Conservation (phyloP, 2,113 vertebrate species). For the Dipodomys spectabilis region DNA sequence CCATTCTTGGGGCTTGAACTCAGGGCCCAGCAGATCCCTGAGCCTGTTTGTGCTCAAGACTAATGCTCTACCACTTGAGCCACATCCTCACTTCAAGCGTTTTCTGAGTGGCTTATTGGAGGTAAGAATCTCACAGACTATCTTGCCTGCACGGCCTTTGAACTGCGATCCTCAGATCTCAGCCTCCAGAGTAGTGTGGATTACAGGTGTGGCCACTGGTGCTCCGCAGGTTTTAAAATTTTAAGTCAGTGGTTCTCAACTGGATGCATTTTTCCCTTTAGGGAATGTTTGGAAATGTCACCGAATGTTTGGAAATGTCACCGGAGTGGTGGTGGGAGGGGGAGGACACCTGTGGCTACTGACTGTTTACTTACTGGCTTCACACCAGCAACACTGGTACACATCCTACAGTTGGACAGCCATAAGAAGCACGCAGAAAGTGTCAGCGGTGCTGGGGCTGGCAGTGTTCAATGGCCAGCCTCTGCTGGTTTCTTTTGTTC, state of each 20-base stretch:
- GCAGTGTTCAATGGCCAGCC: background rate
- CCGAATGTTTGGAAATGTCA: background rate
- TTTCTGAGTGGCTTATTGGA: too few relatives aligned
- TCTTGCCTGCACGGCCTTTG: too few relatives aligned
- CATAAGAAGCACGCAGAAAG: background rate
- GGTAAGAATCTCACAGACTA: too few relatives aligned
- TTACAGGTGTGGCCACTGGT: too few relatives aligned
- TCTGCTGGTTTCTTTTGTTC: background rate
- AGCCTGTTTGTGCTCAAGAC: too few relatives aligned
- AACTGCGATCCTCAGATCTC: too few relatives aligned
- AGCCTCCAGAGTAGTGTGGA: too few relatives aligned
- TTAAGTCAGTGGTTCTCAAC: background rate
- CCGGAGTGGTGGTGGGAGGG: background rate
- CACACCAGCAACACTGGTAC: conserved; percentile 5
- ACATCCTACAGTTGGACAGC: background rate
- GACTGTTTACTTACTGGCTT: background rate
- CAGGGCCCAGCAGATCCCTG: too few relatives aligned
- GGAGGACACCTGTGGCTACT: background rate
- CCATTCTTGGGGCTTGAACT: too few relatives aligned
- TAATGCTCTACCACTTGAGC: too few relatives aligned
- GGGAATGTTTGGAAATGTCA: background rate
- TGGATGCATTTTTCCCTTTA: background rate
- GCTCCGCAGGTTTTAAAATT: background rate
- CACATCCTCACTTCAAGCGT: too few relatives aligned
- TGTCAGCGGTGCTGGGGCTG: background rate